phyloP scores from a whole-genome alignment of 2,797 vertebrate genomes.

The Sebastes diaconus region DNA sequence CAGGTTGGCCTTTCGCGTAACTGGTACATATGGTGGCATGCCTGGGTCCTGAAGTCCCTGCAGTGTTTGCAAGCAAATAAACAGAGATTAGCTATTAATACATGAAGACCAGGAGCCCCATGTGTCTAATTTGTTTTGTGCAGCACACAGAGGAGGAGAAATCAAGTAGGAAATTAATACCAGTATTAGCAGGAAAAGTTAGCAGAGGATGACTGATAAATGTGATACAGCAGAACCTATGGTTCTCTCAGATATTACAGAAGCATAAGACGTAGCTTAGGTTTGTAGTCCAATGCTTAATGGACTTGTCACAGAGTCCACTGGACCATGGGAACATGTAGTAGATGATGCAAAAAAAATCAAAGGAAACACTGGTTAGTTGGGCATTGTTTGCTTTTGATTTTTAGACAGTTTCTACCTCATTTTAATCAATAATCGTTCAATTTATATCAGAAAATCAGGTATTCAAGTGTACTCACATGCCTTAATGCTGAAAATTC shows the following conservation, averaged over 20 bases:
- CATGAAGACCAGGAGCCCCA: background rate
- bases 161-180: constrained; percentile 11
- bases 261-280: background rate
- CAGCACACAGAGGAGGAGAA: background rate
- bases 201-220: background rate
- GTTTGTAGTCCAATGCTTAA: too few relatives aligned
- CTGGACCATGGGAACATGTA: background rate
- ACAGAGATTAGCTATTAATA: constrained; percentile 29
- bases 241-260: background rate
- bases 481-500: background rate
- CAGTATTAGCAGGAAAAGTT: constrained; percentile 1
- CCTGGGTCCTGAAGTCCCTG: background rate
- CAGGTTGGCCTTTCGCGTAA: background rate
- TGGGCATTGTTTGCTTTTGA: background rate
- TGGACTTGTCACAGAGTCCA: background rate
- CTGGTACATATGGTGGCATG: background rate
- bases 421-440: background rate
- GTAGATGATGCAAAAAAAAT: background rate
- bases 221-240: background rate
- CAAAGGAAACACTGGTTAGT: background rate
- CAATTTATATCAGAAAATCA: background rate
- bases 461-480: background rate
- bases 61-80: constrained; percentile 33
- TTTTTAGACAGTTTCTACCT: background rate
- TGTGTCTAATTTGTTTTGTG: constrained; percentile 28